Conservation (phyloP, 1,140 invertebrate species). For the Apis florea region DNA sequence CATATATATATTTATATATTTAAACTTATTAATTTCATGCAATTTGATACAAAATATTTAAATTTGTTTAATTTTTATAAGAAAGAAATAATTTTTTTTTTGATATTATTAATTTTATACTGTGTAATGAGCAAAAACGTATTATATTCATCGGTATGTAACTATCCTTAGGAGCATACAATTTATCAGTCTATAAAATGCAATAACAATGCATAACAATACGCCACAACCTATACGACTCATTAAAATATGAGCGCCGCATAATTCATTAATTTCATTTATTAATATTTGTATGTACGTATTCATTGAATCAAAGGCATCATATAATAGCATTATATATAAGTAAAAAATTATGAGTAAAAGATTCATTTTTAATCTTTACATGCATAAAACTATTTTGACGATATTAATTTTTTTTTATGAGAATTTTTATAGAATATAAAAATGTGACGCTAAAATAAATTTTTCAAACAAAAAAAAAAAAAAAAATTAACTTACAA, state of each 20-base stretch:
- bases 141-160: constrained; percentile 15
- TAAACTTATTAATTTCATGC: constrained; percentile 11
- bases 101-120: constrained; percentile 12
- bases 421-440: constrained; percentile 43
- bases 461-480: constrained; percentile 66
- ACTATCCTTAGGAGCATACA: constrained; percentile 40
- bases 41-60: not conserved
- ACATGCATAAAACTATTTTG: constrained; percentile 11
- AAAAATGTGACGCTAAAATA: constrained; percentile 71
- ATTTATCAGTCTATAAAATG: constrained; percentile 66
- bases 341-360: constrained; percentile 37
- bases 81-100: not conserved
- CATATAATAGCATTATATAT: constrained; percentile 32
- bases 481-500: constrained; percentile 66
- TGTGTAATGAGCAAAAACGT: not conserved
- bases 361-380: constrained; percentile 38
- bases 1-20: not conserved
- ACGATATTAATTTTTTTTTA: constrained; percentile 31
- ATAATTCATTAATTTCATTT: constrained; percentile 10
- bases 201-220: constrained; percentile 72
- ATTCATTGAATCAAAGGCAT: constrained; percentile 17
- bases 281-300: constrained; percentile 18
- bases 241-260: constrained; percentile 19
- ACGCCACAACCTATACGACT: constrained; percentile 63
- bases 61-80: not conserved